Percentiles rank a stretch among this genome's conserved stretches.
These are phyloP conservation scores for Drosophila pallidifrons DNA, from an alignment of 1,140 invertebrate species.

Conservation along the genomic window DNA sequence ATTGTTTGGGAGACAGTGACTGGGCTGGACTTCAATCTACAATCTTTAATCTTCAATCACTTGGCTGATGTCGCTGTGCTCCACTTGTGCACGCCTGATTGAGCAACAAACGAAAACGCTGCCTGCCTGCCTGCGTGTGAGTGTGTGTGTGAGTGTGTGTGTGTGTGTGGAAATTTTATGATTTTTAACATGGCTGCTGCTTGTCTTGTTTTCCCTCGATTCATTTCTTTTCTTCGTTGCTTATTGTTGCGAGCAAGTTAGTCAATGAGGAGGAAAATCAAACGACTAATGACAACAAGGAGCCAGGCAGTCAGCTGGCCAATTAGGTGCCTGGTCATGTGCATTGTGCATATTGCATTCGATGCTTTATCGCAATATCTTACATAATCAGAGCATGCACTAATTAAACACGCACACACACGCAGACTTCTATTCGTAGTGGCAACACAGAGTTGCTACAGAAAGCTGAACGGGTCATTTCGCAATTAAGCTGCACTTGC, in stretches of 20 bases:
- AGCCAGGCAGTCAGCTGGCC: constrained; percentile 36
- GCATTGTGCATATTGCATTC: constrained; percentile 51
- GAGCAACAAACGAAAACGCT: constrained; percentile 55
- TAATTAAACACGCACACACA: constrained; percentile 69
- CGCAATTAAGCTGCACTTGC: constrained; percentile 69
- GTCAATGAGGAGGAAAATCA: constrained; percentile 78
- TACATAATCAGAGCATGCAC: constrained; percentile 64
- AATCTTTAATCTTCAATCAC: constrained; percentile 70
- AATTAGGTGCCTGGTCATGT: constrained; percentile 75
- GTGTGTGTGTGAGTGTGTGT: constrained; percentile 29
- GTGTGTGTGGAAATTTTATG: constrained; percentile 47
- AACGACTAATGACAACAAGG: constrained; percentile 59
- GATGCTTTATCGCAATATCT: constrained; percentile 33
- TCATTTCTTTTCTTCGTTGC: constrained; percentile 9
- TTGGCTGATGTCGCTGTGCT: constrained; percentile 48
- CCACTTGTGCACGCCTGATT: constrained; percentile 77
- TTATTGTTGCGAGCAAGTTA: constrained; percentile 37
- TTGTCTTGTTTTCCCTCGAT: background rate
- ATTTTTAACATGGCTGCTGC: constrained; percentile 42
- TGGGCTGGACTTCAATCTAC: constrained; percentile 64
- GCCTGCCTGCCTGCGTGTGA: constrained; percentile 2
- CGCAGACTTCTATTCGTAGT: constrained; percentile 10
- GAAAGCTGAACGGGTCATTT: constrained; percentile 68
- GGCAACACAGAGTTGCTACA: background rate
- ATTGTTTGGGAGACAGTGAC: constrained; percentile 39